Conservation (phyloP, 2,888 invertebrate species). For the Rhagonycha fulva region DNA sequence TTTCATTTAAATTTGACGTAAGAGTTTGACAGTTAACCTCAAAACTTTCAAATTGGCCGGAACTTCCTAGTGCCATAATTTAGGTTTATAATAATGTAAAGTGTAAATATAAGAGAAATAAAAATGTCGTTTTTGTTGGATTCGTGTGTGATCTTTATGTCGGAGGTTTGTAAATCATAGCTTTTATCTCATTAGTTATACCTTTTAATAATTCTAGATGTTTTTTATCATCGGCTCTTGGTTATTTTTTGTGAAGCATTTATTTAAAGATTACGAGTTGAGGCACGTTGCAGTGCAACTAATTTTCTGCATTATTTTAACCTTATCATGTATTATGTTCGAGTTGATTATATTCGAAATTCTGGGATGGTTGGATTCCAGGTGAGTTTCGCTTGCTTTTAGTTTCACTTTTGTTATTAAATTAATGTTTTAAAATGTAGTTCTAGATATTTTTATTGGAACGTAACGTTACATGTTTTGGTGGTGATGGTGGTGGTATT, state of each 20-base stretch:
- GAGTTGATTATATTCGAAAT: conserved; percentile 99
- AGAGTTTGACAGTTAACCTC: not conserved
- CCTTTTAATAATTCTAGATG: conserved; percentile 63
- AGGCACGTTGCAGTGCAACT: conserved; percentile 92
- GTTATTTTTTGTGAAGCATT: conserved; percentile 96
- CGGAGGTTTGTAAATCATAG: conserved; percentile 11
- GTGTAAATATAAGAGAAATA: conserved; percentile 15
- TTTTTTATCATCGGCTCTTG: conserved; percentile 96
- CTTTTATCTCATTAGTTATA: not conserved
- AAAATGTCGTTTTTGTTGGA: conserved; percentile 77
- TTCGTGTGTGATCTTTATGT: conserved; percentile 22
- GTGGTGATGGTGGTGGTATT: conserved; percentile 93
- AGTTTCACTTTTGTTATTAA: not conserved
- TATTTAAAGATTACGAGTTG: conserved; percentile 97
- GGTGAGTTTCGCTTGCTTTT: conserved; percentile 60
- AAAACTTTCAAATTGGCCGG: not conserved
- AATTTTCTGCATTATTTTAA: conserved; percentile 94
- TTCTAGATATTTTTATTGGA: conserved; percentile 95
- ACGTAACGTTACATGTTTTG: conserved; percentile 85
- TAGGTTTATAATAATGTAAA: not conserved
- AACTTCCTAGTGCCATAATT: not conserved
- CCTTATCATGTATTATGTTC: conserved; percentile 98
- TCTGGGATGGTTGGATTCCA: conserved; percentile 87
- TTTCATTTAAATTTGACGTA: not conserved
- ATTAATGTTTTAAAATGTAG: conserved; percentile 62